Percentiles rank a stretch among this genome's conserved stretches.
These are phyloP conservation scores for Saxidomus purpurata DNA, from an alignment of 1,140 invertebrate genomes.

Conservation along the genomic window DNA sequence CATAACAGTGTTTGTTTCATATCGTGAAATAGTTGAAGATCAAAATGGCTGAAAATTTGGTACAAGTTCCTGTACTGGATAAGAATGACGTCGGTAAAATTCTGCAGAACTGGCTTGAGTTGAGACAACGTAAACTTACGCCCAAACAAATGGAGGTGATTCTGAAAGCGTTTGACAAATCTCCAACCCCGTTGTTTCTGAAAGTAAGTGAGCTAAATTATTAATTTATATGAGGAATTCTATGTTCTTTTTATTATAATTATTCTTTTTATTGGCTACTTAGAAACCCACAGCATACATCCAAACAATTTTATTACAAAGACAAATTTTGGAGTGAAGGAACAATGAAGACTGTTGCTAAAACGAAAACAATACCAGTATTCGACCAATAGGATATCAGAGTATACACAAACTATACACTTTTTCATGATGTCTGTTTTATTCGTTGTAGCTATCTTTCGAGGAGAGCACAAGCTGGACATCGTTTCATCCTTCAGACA, in stretches of 20 bases:
- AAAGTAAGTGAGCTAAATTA: slow-evolving; percentile 63
- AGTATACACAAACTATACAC: too few relatives aligned
- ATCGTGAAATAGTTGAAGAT: slow-evolving; percentile 87
- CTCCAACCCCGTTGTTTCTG: slow-evolving; percentile 81
- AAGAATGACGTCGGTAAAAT: slow-evolving; percentile 71
- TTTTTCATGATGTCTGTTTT: too few relatives aligned
- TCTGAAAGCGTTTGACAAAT: slow-evolving; percentile 75
- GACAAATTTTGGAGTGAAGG: too few relatives aligned
- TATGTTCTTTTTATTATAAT: too few relatives aligned
- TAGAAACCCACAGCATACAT: too few relatives aligned
- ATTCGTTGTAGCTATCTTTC: slow-evolving; percentile 75
- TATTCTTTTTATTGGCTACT: too few relatives aligned
- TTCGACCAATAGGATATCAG: too few relatives aligned
- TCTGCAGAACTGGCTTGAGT: slow-evolving; percentile 74
- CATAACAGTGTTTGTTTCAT: too few relatives aligned
- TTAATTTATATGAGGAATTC: too few relatives aligned
- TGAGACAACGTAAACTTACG: slow-evolving; percentile 72
- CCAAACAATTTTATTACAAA: too few relatives aligned
- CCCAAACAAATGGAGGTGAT: slow-evolving; percentile 75
- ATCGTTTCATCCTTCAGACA: slow-evolving; percentile 71
- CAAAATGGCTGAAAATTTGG: slow-evolving; percentile 52
- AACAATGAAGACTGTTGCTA: too few relatives aligned
- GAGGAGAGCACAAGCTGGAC: slow-evolving; percentile 81
- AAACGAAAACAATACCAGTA: too few relatives aligned
- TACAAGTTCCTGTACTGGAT: slow-evolving; percentile 65